Evolutionary conservation across 2,113 vertebrate species (phyloP).

Genomic region (Atractosteus spatula): DNA sequence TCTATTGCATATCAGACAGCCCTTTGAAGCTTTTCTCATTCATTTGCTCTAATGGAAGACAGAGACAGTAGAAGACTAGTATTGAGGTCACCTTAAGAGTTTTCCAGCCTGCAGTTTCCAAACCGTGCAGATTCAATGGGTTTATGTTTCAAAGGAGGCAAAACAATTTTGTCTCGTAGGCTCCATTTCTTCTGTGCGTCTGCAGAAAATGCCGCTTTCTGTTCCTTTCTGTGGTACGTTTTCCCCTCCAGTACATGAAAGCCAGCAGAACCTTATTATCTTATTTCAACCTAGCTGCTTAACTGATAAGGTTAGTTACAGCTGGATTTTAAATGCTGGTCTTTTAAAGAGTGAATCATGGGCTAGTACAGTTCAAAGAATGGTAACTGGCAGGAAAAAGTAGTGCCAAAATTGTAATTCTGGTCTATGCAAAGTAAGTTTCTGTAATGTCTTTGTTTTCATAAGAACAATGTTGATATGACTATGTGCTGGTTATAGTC

Average conservation of each 20-base stretch:
- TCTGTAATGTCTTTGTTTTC: no score
- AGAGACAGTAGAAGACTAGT: neutral
- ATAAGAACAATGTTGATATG: no score
- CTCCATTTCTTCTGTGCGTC: neutral
- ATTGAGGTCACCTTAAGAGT: neutral
- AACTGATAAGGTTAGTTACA: neutral
- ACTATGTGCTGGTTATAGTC: no score
- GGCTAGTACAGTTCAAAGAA: no score
- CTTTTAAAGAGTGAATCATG: no score
- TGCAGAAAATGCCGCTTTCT: neutral
- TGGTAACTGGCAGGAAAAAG: no score
- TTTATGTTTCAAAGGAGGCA: neutral
- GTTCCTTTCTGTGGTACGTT: neutral
- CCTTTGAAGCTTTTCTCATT: neutral
- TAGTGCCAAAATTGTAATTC: no score
- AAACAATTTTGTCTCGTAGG: neutral
- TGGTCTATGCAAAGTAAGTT: no score
- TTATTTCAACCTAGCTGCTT: neutral
- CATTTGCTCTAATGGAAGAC: neutral
- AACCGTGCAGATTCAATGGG: neutral
- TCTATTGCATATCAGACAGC: neutral
- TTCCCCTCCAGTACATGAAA: neutral
- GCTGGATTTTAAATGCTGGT: neutral
- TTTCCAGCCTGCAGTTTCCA: conserved; percentile 1
- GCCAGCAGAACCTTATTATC: neutral